A percentile compares a stretch with the other conserved stretches of the same genome.
Conservation (phyloP, 2,797 vertebrate species). For the Falco rusticolus region DNA sequence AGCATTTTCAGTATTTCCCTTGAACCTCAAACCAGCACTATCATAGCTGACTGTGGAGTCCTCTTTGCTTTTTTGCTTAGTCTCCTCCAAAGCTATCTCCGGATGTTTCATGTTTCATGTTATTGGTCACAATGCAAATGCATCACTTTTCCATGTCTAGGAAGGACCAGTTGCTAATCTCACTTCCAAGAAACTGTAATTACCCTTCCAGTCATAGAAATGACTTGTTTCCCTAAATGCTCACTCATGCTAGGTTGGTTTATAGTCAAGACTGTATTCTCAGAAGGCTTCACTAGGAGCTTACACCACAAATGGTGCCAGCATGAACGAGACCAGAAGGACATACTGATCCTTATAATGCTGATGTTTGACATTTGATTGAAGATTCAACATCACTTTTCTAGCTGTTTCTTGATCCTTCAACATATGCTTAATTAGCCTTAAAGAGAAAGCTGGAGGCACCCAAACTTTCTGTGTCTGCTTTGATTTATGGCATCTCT, state of each 20-base stretch:
- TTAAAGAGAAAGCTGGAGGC: background rate
- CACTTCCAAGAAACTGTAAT: background rate
- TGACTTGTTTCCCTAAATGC: background rate
- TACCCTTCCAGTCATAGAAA: background rate
- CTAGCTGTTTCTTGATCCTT: background rate
- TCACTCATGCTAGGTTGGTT: background rate
- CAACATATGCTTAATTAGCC: background rate
- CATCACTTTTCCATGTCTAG: background rate
- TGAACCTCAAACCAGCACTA: accelerated
- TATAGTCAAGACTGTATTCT: background rate
- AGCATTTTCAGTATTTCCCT: background rate
- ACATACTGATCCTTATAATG: background rate
- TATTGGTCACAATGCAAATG: background rate
- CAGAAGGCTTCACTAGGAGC: background rate
- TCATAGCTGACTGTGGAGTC: accelerated
- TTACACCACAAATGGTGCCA: background rate
- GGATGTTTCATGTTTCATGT: background rate
- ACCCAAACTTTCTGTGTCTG: background rate
- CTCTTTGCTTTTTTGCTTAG: background rate
- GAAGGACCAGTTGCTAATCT: background rate
- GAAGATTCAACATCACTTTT: background rate
- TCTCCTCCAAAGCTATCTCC: background rate
- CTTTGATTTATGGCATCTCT: background rate
- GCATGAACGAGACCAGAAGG: background rate
- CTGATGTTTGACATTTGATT: background rate